phyloP scores from a whole-genome alignment of 2,113 vertebrate species.

The Ceuthmochares aereus region DNA sequence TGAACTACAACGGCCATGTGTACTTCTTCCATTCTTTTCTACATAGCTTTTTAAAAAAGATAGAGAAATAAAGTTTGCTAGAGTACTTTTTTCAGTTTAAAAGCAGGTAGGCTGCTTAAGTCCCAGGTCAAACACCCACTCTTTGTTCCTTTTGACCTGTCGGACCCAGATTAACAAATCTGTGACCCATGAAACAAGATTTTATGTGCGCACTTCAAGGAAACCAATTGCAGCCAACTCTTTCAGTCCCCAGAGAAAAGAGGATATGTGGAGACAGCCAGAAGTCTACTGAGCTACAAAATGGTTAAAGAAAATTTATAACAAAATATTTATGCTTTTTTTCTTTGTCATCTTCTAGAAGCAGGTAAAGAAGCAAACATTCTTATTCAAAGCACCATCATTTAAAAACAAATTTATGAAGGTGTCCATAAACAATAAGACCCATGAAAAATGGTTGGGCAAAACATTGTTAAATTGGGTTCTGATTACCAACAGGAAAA shows the following conservation, averaged over 20 bases:
- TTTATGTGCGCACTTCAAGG: background rate
- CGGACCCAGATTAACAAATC: constrained; percentile 51
- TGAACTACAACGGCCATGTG: background rate
- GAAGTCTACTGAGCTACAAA: constrained; percentile 8
- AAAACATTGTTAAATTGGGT: background rate
- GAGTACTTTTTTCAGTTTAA: background rate
- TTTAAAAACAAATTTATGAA: background rate
- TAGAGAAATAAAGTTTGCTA: background rate
- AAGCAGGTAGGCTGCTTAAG: constrained; percentile 18
- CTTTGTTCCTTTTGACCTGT: constrained; percentile 39
- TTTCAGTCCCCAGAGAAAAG: constrained; percentile 5
- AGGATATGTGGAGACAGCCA: background rate
- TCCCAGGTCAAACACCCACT: background rate
- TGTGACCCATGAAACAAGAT: constrained; percentile 52
- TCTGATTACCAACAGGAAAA: background rate
- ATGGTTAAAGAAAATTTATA: background rate
- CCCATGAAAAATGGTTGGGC: background rate
- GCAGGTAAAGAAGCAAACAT: background rate
- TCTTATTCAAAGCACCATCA: background rate
- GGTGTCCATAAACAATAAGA: background rate
- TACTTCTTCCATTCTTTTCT: background rate
- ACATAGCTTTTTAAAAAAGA: background rate
- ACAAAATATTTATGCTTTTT: background rate
- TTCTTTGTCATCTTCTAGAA: background rate
- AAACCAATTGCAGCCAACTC: constrained; percentile 39